Evolutionary conservation across 2,797 vertebrate genomes (phyloP).

Genomic region (Amblyraja radiata): DNA sequence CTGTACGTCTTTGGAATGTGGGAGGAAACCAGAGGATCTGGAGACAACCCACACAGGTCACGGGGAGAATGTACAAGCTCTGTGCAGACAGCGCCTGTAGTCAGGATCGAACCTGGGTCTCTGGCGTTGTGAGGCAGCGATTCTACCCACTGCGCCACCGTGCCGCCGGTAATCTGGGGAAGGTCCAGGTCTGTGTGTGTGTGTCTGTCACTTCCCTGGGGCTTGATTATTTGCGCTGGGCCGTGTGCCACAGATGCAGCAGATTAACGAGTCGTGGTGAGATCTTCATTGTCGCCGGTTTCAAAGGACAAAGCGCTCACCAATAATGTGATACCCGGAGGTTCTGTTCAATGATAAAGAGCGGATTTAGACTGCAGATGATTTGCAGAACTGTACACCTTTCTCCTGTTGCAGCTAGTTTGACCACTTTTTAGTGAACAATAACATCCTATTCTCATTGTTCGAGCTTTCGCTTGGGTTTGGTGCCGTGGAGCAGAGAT

Average conservation of each 20-base stretch:
- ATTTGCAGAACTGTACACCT: background rate
- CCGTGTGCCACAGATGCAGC: conserved; percentile 22
- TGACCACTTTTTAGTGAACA: background rate
- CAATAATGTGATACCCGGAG: background rate
- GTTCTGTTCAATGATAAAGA: conserved; percentile 3
- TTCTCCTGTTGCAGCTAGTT: background rate
- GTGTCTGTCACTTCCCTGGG: background rate
- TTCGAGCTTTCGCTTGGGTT: background rate
- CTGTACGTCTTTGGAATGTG: too few relatives aligned
- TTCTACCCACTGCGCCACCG: too few relatives aligned
- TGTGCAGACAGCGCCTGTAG: too few relatives aligned
- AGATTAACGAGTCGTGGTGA: background rate
- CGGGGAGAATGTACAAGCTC: too few relatives aligned
- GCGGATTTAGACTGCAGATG: background rate
- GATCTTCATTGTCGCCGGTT: background rate
- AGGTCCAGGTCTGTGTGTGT: background rate
- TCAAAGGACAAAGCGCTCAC: background rate
- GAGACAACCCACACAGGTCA: too few relatives aligned
- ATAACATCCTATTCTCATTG: background rate
- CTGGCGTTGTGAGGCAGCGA: too few relatives aligned
- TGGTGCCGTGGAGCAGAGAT: background rate
- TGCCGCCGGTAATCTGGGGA: background rate
- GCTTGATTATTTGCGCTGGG: conserved; percentile 21
- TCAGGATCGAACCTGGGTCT: too few relatives aligned
- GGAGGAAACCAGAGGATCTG: too few relatives aligned